Conservation (phyloP, 2,888 invertebrate genomes). For the Prenolepis imparis region DNA sequence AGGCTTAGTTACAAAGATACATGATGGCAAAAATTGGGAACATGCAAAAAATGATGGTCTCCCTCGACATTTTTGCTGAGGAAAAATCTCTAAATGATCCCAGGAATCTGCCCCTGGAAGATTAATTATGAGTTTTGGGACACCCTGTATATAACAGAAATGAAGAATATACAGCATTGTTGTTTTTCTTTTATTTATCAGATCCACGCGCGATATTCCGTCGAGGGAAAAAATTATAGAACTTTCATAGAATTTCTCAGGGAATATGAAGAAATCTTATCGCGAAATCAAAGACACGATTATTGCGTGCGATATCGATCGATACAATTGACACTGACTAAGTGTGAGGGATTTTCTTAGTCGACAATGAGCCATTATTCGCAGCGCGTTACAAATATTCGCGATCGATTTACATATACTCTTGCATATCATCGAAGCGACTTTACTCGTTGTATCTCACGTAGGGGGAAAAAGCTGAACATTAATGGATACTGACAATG, state of each 20-base stretch:
- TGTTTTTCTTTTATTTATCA: neutral
- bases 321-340: slow-evolving; percentile 18
- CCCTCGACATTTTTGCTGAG: no score
- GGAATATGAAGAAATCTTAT: neutral
- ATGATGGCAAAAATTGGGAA: no score
- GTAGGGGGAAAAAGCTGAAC: neutral
- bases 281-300: slow-evolving; percentile 1
- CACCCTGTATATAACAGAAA: neutral
- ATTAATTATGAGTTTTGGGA: no score
- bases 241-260: neutral
- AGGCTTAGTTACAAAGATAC: no score
- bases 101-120: no score
- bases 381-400: slow-evolving; percentile 30
- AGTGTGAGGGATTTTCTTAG: neutral
- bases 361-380: slow-evolving; percentile 50
- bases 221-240: neutral
- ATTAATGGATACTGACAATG: slow-evolving; percentile 6
- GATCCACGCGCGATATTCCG: neutral
- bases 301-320: slow-evolving; percentile 39
- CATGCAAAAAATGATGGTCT: no score
- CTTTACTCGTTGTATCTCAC: neutral
- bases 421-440: neutral
- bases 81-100: no score
- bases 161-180: neutral
- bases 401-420: slow-evolving; percentile 3